Base-by-base conservation (phyloP, 2,888 invertebrate species). In the Busseola fusca region DNA sequence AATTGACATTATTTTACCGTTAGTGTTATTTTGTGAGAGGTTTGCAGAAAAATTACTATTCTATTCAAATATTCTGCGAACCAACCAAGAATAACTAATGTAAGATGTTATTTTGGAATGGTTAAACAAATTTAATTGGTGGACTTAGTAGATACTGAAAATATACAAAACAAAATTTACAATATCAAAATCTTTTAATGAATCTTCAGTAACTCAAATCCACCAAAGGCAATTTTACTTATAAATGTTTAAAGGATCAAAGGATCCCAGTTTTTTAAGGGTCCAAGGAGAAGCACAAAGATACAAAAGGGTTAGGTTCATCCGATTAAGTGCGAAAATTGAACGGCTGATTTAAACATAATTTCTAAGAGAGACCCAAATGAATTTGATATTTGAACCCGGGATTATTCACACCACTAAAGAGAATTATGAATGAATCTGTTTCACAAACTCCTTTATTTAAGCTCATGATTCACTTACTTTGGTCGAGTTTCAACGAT, bases 381-480 rank as follows among this genome's bases (percentile, higher is more conserved):
- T 18, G 3, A 42, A 42, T 27, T 62, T 0, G 7, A 5, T 30
- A 21, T 42, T 57, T 16, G 9, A 7, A 27, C 16, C 1, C 16
- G 16, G 27, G 9, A 64, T 74, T 74, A 69, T 70, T 75, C 65
- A 70, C n/a, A n/a, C n/a, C 12, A 52, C 21, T 37, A 16, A 42
- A 65, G n/a, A 42, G 34, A 50, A 63, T 48, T 25, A 52, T 74
- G 69, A 65, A 78, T 74, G 69, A 54, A 75, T 67, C 56, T 14
- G 52, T 57, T 75, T 48, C 48, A 34, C 34, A 64, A 66, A 56
- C 52, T 7, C 12, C 40, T 71, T 71, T 57, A 64, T 75, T 70
- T 70, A 48, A 27, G 52, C 40, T 3, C 48, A 71, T 78, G 78
- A 78, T 67, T 78, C 78, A 78, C 45, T 62, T 12, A 10, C 1